Evolutionary conservation across 2,797 vertebrate species (phyloP), one percentile per base, ranked within the genome.

Genomic region (Catamblyrhynchus diadema): DNA sequence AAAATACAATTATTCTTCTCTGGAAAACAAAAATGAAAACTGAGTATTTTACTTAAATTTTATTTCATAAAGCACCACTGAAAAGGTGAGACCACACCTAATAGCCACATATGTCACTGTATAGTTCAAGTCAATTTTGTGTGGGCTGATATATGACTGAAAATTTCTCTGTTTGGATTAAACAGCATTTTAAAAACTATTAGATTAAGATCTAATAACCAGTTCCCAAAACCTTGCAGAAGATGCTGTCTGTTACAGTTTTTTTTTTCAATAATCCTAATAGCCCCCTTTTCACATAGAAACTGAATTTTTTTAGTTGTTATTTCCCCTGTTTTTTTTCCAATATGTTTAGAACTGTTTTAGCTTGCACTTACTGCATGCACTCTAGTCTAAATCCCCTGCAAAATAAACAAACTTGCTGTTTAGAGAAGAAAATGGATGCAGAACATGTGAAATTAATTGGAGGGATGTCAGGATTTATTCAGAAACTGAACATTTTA

Each of bases 351-450:
- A 44, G 42, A 45, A 70, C 67, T 81, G 28, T 48, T 96, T 97
- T 94, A 94, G 57, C 87, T 95, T 96, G 79, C 87, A 87, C 30
- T 86, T 73, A 79, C 37, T 91, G 51, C 75, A 57, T 37, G 11
- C 47, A 50, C 8, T 33, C 10, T 80, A 45, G 57, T 11, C 24
- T 79, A 83, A 86, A 82, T 66, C n/a, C 5, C 13, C 65, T 57
- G 22, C 24, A 93, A 48, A 10, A 42, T 25, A 66, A 84, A 66
- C 1, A 42, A 44, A 37, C 6, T 50, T 67, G 6, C 3, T 24
- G 2, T 59, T 82, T 90, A 62, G 27, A 39, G 56, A 54, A 66
- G 14, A 80, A 37, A 11, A 54, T 30, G 8, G 14, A 54, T 30
- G 23, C 60, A 53, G 14, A 89, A 54, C 9, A 35, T 35, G 10